Base-by-base conservation (phyloP, 2,888 invertebrate species). In the Lasius platythorax region DNA sequence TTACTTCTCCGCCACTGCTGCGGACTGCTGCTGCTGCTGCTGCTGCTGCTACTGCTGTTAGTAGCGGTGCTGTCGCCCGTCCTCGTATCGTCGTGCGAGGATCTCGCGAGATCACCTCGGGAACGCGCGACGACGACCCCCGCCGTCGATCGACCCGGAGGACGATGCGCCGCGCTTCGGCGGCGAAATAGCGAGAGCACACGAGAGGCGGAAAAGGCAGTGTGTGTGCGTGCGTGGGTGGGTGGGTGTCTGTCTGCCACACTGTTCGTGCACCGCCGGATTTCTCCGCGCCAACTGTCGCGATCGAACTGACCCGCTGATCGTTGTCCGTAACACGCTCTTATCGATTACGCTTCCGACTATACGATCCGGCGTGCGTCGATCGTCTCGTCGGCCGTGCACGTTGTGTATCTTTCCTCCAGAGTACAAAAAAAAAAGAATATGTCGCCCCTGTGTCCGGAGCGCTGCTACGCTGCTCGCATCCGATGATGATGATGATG, bases 171-270 rank as follows among this genome's bases (percentile, higher is more conserved):
- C 85, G 89, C 84, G 86, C 88, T 72, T 78, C 87, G 86, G 85
- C 87, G 86, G 85, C 87, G 90, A 90, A 90, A 89, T 93, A 91
- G 90, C 67, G 66, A 66, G 76, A 37, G 37, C 89, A 87, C 23
- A 23, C 23, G 23, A 23, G 88, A 91, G 89, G 87, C 88, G 90
- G 91, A 92, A 92, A 92, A 92, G 92, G 92, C 93, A 92, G 91
- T 90, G 91, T 37, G 37, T 37, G 93, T 93, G 93, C 93, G 93
- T 93, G 93, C 93, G 93, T 93, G 93, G 93, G 93, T 93, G 93
- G 92, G 92, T 93, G 92, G 91, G 90, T 91, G 90, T 92, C 92
- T 90, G 87, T 23, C 23, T 23, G 87, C 84, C 88, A 40, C 70
- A 28, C 23, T 23, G 23, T 84, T 91, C 87, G 74, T 85, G 87